Evolutionary conservation across 2,113 vertebrate species (phyloP).

Genomic region (Nesogale talazaci): DNA sequence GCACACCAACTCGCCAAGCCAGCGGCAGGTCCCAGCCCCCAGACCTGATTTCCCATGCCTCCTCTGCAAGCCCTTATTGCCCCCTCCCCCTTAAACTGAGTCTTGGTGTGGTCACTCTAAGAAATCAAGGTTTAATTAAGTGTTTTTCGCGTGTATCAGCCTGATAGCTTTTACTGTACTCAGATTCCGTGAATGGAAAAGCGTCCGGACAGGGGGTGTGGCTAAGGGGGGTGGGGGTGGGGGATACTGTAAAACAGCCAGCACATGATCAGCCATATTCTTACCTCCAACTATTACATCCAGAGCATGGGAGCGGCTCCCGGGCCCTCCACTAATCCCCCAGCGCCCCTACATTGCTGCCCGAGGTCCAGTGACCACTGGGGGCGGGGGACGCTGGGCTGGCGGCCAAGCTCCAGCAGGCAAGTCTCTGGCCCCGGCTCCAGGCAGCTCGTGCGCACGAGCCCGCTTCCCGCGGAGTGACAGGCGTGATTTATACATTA

Average conservation of each 20-base stretch:
- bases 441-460: slow-evolving; percentile 39
- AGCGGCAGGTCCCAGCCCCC: slow-evolving; percentile 62
- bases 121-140: slow-evolving; percentile 84
- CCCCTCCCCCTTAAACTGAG: slow-evolving; percentile 19
- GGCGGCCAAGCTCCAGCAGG: neutral
- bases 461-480: slow-evolving; percentile 73
- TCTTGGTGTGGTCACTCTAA: slow-evolving; percentile 66
- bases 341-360: slow-evolving; percentile 5
- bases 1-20: slow-evolving; percentile 79
- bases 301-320: slow-evolving; percentile 61
- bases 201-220: slow-evolving; percentile 92
- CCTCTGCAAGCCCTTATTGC: slow-evolving; percentile 25
- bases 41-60: slow-evolving; percentile 29
- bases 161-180: slow-evolving; percentile 89
- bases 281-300: slow-evolving; percentile 72
- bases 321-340: neutral
- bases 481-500: slow-evolving; percentile 85
- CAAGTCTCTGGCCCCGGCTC: slow-evolving; percentile 68
- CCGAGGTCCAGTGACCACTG: neutral
- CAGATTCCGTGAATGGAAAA: slow-evolving; percentile 89
- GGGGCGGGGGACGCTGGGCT: slow-evolving; percentile 11
- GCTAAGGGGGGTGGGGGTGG: slow-evolving; percentile 87
- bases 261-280: slow-evolving; percentile 89
- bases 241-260: slow-evolving; percentile 93
- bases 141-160: slow-evolving; percentile 83